Conservation (phyloP, 2,888 invertebrate species). For the Tetropium fuscum region DNA sequence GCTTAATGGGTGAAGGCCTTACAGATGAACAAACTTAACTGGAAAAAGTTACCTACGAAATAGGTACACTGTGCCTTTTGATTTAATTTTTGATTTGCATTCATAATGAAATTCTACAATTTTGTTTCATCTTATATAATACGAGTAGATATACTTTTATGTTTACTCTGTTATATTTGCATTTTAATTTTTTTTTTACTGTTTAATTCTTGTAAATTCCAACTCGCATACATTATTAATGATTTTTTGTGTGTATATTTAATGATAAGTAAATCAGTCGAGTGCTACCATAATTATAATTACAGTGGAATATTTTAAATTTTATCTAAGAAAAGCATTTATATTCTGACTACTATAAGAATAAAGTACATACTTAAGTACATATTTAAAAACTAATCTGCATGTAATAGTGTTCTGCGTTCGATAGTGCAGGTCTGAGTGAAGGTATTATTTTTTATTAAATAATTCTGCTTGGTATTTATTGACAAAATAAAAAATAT, state of each 20-base stretch:
- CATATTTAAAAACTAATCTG: too few species aligned
- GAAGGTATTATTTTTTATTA: too few species aligned
- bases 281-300: too few species aligned
- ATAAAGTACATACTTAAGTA: too few species aligned
- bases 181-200: not conserved
- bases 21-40: conserved; percentile 11
- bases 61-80: conserved; percentile 12
- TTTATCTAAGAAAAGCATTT: too few species aligned
- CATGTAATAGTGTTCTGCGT: too few species aligned
- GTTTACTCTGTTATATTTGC: conserved; percentile 6
- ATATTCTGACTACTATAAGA: too few species aligned
- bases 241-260: too few species aligned
- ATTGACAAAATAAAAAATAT: too few species aligned
- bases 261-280: too few species aligned
- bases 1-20: conserved; percentile 54
- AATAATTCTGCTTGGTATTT: too few species aligned
- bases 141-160: conserved; percentile 3
- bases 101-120: not conserved
- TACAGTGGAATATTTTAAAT: not conserved
- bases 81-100: not conserved
- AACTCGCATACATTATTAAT: not conserved
- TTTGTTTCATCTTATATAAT: conserved; percentile 2
- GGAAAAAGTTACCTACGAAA: conserved; percentile 4
- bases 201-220: conserved; percentile 13
- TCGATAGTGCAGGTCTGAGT: too few species aligned